Conservation (phyloP, 2,113 vertebrate genomes). For the Neotragus moschatus region DNA sequence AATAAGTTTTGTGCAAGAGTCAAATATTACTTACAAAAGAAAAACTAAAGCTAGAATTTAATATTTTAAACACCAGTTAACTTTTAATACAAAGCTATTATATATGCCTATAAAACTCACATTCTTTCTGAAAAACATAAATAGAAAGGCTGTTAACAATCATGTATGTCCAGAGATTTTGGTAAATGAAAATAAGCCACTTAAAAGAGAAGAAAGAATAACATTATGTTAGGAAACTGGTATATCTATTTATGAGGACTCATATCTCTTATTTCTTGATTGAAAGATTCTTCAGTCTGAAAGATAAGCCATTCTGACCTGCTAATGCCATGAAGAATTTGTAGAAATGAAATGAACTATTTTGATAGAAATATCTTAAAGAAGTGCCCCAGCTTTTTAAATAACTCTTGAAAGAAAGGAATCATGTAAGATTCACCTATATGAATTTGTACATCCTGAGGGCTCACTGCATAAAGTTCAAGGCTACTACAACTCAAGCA, state of each 20-base stretch:
- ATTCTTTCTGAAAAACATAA: not conserved
- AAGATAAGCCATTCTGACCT: not conserved
- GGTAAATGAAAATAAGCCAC: not conserved
- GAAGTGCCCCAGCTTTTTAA: not conserved
- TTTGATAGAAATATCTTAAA: not conserved
- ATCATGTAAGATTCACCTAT: not conserved
- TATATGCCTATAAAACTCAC: not conserved
- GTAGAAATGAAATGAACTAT: not conserved
- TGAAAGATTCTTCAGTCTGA: not conserved
- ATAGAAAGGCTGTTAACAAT: not conserved
- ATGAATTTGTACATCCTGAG: not conserved
- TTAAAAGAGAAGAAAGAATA: not conserved
- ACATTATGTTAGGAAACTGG: not conserved
- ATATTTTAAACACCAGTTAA: not conserved
- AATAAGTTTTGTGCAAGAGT: not conserved
- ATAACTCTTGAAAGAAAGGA: not conserved
- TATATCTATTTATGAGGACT: not conserved
- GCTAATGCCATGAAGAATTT: not conserved
- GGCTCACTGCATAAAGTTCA: not conserved
- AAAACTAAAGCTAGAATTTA: not conserved
- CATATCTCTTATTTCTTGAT: not conserved
- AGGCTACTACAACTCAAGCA: not conserved
- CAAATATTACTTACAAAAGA: not conserved
- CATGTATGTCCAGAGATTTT: not conserved
- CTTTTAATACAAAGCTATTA: not conserved